Base-by-base conservation (phyloP, 2,113 vertebrate genomes). In the Promerops cafer region DNA sequence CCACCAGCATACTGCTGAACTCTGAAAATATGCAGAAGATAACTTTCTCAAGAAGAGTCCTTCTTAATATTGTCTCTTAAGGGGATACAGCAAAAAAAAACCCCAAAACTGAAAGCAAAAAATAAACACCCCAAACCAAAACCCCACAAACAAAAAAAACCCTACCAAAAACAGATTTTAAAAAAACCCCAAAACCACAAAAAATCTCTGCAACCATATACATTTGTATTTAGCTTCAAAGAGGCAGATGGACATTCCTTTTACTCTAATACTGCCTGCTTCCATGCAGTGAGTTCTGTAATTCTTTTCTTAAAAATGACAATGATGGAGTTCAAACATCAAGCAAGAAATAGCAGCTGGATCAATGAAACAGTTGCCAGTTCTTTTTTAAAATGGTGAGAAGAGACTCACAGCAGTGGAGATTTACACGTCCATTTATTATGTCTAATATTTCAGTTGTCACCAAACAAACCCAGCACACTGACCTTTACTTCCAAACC, bases 1-100 rank as follows among this genome's bases (percentile, higher is more conserved):
- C 99, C 99, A 85, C 99, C 99, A 28, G 97, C 96, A 89, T 98
- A 99, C 74, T 99, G 97, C 86, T 98, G 98, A 96, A 93, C 98
- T 82, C 99, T 99, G 96, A 94, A 98, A 98, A 66, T 13, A 92
- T 5, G 56, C 22, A 96, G 47, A 65, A 84, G 40, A 92, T 39
- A 63, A 10, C 22, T 83, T 77, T 69, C 23, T 77, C 18, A 83
- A 76, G 40, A 27, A 61, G 27, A 70, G 40, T 69, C 21, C 18
- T 78, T 60, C 33, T 54, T 56, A 42, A 37, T 47, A 42, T 8
- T 69, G 21, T 71, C 33, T 64, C 31, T 54, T 75, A 53, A 61
- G 15, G 71, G 21, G 13, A 39, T 10, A 33, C 2, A 16, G 27
- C 8, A 60, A 74, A 42, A 80, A 76, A 39, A 13, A n/a, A n/a